Percentiles rank a stretch among this genome's conserved stretches.
Evolutionary conservation across 2,888 invertebrate species (phyloP).

Genomic region (Zaprionus obscuricornis): DNA sequence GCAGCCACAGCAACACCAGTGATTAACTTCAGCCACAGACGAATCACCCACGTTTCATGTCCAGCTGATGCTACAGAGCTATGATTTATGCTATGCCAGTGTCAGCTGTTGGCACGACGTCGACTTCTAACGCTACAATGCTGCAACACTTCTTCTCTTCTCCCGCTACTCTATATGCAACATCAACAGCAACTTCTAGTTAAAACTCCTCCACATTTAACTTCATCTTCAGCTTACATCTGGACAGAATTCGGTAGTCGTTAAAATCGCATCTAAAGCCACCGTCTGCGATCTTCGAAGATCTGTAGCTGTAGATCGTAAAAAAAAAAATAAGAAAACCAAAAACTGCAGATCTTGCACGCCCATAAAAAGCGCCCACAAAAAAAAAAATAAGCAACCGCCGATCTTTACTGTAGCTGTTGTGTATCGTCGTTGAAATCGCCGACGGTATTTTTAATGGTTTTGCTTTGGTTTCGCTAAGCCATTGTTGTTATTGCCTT

Average conservation of each 20-base stretch:
- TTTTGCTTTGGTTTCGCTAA: conserved; percentile 33
- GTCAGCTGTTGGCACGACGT: no score
- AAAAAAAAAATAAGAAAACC: background rate
- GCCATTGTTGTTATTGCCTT: conserved; percentile 39
- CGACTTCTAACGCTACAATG: no score
- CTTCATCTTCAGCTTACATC: background rate
- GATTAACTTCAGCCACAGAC: conserved; percentile 31
- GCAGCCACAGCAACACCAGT: conserved; percentile 13
- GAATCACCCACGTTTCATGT: conserved; percentile 54
- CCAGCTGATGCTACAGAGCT: background rate
- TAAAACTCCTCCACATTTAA: conserved; percentile 6
- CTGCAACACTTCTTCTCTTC: conserved; percentile 12
- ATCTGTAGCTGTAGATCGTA: conserved; percentile 32
- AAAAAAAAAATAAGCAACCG: no score
- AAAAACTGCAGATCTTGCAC: conserved; percentile 54
- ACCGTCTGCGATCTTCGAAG: conserved; percentile 48
- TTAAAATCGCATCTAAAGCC: conserved; percentile 54
- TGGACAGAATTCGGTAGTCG: conserved; percentile 69
- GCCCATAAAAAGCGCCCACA: conserved; percentile 71
- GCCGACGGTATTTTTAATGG: conserved; percentile 65
- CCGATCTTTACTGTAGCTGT: conserved; percentile 31
- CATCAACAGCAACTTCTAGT: no score
- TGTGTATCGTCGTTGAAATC: conserved; percentile 50
- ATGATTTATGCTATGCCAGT: conserved; percentile 42
- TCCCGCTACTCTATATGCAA: conserved; percentile 13